A percentile compares a stretch with the other conserved stretches of the same genome.
phyloP scores from a whole-genome alignment of 2,797 vertebrate species.

The Micromesistius poutassou region DNA sequence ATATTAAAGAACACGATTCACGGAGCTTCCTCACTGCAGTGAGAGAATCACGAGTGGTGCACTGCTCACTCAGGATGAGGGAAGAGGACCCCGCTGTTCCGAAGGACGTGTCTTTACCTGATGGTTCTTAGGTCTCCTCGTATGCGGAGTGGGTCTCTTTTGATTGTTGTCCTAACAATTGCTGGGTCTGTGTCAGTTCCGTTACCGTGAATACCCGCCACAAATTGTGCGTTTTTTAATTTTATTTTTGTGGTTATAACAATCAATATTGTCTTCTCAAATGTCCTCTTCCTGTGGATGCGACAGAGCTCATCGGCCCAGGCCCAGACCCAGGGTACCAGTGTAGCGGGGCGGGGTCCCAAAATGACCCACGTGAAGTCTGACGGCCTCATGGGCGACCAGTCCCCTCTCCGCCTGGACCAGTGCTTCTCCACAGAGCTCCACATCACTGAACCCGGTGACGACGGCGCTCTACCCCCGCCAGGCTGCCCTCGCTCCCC shows the following conservation, averaged over 20 bases:
- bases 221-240: no score
- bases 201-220: no score
- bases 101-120: background rate
- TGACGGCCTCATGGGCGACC: constrained; percentile 54
- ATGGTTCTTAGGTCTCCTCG: background rate
- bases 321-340: background rate
- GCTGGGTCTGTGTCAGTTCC: background rate
- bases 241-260: background rate
- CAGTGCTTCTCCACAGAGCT: constrained; percentile 67
- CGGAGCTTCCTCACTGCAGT: background rate
- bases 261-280: background rate
- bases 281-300: constrained; percentile 24
- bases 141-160: background rate
- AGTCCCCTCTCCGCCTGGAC: constrained; percentile 66
- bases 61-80: background rate
- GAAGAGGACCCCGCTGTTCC: no score
- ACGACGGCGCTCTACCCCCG: constrained; percentile 13
- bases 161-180: background rate
- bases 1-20: background rate
- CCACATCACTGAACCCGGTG: constrained; percentile 55
- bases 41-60: background rate
- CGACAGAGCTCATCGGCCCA: constrained; percentile 23
- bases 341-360: constrained; percentile 16
- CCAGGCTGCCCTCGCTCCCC: background rate
- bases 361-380: constrained; percentile 74